phyloP scores from a whole-genome alignment of 1,140 invertebrate species.

The Drosophila neocordata region DNA sequence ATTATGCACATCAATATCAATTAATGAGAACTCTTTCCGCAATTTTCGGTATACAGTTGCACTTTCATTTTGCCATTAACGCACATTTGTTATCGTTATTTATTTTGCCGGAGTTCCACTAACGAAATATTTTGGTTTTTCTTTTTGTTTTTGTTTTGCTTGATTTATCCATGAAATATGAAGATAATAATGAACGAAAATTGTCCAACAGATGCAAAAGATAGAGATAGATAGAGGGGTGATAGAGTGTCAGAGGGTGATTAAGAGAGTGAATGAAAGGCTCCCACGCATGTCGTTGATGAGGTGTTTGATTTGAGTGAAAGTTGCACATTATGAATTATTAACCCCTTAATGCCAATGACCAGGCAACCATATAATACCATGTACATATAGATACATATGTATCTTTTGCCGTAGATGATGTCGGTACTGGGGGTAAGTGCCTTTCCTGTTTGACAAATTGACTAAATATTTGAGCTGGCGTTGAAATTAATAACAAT shows the following conservation, averaged over 20 bases:
- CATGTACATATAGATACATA: too few relatives aligned
- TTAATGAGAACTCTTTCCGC: conserved; percentile 42
- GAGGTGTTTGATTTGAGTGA: conserved; percentile 56
- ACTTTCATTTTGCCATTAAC: conserved; percentile 37
- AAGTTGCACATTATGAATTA: conserved; percentile 73
- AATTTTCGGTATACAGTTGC: conserved; percentile 17
- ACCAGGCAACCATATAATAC: neutral
- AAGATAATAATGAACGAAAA: conserved; percentile 71
- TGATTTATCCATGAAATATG: conserved; percentile 65
- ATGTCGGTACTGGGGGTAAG: neutral
- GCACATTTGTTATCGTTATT: neutral
- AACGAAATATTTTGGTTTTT: neutral
- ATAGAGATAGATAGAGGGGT: neutral
- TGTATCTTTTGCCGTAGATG: neutral
- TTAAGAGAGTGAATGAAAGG: conserved; percentile 3
- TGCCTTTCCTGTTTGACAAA: conserved; percentile 64
- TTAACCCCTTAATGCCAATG: conserved; percentile 57
- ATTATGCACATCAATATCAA: conserved; percentile 55
- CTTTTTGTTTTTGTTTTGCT: neutral
- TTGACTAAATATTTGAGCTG: conserved; percentile 74
- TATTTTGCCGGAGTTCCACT: conserved; percentile 13
- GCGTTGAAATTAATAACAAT: conserved; percentile 74
- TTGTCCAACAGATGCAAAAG: conserved; percentile 40
- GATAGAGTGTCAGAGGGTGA: neutral
- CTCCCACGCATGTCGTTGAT: conserved; percentile 46